phyloP scores from a whole-genome alignment of 1,140 invertebrate species.

The Cyphomyrmex costatus region DNA sequence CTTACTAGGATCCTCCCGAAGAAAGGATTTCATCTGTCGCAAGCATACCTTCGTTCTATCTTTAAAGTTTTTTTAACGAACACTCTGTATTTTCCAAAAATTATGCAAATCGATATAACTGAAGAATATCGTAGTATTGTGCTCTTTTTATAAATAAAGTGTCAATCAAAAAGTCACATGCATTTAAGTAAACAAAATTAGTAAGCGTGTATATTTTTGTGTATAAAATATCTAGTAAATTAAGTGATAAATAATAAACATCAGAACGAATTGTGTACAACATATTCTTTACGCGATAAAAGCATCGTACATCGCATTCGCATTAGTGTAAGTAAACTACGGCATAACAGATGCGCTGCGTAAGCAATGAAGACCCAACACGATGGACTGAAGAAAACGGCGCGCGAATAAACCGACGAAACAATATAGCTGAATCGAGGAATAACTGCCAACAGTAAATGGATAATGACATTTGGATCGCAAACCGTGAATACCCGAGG shows the following conservation, averaged over 20 bases:
- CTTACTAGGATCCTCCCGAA: constrained; percentile 68
- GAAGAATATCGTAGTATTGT: not conserved
- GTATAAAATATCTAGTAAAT: not conserved
- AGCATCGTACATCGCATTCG: not conserved
- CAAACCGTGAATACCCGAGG: constrained; percentile 58
- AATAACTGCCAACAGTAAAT: constrained; percentile 55
- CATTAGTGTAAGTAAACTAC: constrained; percentile 31
- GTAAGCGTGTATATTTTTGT: not conserved
- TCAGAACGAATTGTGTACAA: not conserved
- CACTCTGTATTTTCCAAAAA: not conserved
- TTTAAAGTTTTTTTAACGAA: constrained; percentile 24
- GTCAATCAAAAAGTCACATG: not conserved
- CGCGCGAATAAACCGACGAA: constrained; percentile 65
- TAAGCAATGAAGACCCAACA: constrained; percentile 58
- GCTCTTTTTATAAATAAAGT: not conserved
- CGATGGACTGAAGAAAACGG: constrained; percentile 73
- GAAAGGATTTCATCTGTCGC: constrained; percentile 64
- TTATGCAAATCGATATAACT: not conserved
- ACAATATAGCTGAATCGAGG: constrained; percentile 71
- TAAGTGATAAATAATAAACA: not conserved
- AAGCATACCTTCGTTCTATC: not conserved
- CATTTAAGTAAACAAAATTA: constrained; percentile 7
- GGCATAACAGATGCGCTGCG: constrained; percentile 48
- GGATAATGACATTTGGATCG: constrained; percentile 74
- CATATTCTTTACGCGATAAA: not conserved